phyloP scores from a whole-genome alignment of 2,888 invertebrate genomes.

The Luperina testacea region DNA sequence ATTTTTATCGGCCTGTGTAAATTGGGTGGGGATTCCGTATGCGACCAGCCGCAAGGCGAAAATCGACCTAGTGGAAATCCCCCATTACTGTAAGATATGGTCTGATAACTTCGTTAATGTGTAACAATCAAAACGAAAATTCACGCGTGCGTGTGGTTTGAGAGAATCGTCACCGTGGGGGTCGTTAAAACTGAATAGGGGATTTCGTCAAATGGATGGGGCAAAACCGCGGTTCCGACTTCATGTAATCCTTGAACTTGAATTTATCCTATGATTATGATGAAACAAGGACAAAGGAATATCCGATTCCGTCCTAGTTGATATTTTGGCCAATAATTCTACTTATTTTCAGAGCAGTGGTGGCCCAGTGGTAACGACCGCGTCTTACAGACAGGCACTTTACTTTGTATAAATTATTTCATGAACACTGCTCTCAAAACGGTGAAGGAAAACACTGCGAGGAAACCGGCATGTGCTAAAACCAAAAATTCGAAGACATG shows the following conservation, averaged over 20 bases:
- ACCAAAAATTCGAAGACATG: no score
- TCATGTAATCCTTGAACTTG: neutral
- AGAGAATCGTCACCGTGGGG: constrained; percentile 7
- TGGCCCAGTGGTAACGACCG: no score
- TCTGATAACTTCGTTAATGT: constrained; percentile 40
- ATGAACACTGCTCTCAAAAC: no score
- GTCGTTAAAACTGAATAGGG: constrained; percentile 26
- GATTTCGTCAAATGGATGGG: constrained; percentile 27
- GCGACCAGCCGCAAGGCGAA: neutral
- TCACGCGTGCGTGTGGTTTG: neutral
- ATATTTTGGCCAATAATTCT: neutral
- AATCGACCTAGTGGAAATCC: neutral
- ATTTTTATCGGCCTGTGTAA: neutral
- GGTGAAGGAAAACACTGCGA: no score
- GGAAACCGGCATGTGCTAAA: no score
- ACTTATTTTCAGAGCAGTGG: neutral
- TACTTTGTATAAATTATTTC: no score
- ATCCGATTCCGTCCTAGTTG: neutral
- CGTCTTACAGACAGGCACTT: no score
- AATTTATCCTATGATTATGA: neutral
- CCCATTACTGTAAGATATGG: neutral
- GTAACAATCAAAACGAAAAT: constrained; percentile 28
- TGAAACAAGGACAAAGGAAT: no score
- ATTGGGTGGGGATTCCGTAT: neutral
- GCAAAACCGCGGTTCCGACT: neutral